phyloP scores from a whole-genome alignment of 2,888 invertebrate genomes.

The Augochlorella aurata region DNA sequence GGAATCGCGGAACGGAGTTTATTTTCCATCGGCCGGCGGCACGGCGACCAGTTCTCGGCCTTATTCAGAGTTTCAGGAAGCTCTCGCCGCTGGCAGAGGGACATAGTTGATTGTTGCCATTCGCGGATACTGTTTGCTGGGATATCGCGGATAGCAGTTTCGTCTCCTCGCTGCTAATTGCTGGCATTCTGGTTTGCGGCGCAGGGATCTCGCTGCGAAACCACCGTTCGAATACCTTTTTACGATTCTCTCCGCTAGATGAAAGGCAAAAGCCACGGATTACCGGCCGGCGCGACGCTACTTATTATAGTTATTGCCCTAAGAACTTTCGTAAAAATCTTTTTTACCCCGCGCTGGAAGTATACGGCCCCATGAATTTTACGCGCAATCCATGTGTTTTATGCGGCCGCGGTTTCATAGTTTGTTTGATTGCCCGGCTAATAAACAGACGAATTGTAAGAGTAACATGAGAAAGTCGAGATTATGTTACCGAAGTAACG shows the following conservation, averaged over 20 bases:
- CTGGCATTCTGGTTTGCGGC: not conserved
- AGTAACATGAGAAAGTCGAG: not conserved
- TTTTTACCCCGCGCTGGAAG: not conserved
- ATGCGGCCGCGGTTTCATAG: not conserved
- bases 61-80: constrained; percentile 62
- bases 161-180: not conserved
- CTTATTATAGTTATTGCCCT: constrained; percentile 8
- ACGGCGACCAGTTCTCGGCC: constrained; percentile 43
- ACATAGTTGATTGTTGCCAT: constrained; percentile 9
- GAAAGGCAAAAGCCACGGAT: constrained; percentile 8
- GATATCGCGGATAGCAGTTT: constrained; percentile 10
- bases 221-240: not conserved
- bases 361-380: not conserved
- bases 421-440: not conserved
- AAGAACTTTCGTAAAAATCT: not conserved
- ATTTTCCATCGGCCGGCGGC: constrained; percentile 24
- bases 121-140: constrained; percentile 7
- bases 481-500: not conserved
- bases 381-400: not conserved
- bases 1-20: constrained; percentile 36
- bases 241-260: not conserved
- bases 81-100: not conserved
- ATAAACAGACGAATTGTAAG: not conserved
- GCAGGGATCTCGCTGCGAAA: not conserved
- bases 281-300: constrained; percentile 1